Percentiles rank a stretch among this genome's conserved stretches.
These are phyloP conservation scores for Brachycybe producta DNA, from an alignment of 2,888 invertebrate genomes.

Conservation along the genomic window DNA sequence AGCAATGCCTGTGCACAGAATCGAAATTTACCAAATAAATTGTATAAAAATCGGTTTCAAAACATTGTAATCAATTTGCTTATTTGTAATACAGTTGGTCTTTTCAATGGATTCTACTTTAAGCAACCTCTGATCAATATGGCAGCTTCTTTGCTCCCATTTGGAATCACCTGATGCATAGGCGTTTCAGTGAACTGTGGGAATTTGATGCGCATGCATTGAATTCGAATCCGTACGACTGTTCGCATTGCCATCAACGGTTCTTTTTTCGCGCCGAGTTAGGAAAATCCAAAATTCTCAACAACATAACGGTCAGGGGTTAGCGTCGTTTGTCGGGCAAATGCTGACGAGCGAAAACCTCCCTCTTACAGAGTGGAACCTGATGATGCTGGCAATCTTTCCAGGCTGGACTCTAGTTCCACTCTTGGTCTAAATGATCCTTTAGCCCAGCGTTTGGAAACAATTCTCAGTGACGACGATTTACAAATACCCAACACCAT, in stretches of 20 bases:
- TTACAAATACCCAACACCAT: too few relatives aligned
- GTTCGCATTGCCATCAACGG: constrained; percentile 63
- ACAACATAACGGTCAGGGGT: too few relatives aligned
- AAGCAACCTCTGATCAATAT: constrained; percentile 72
- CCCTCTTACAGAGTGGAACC: too few relatives aligned
- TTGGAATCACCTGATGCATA: constrained; percentile 62
- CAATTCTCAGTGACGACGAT: too few relatives aligned
- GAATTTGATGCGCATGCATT: constrained; percentile 84
- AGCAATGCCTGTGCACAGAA: constrained; percentile 37
- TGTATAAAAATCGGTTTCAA: background rate
- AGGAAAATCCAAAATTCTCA: too few relatives aligned
- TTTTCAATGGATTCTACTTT: constrained; percentile 78
- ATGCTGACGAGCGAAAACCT: too few relatives aligned
- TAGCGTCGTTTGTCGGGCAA: too few relatives aligned
- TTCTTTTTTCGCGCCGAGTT: constrained; percentile 85
- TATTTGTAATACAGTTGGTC: constrained; percentile 81
- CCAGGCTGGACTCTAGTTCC: too few relatives aligned
- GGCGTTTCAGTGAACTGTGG: constrained; percentile 75
- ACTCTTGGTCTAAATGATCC: too few relatives aligned
- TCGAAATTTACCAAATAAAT: background rate
- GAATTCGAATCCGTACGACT: constrained; percentile 70
- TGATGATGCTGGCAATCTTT: too few relatives aligned
- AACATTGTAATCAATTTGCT: constrained; percentile 34
- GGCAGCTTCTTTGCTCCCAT: constrained; percentile 71
- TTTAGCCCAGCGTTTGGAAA: too few relatives aligned